Percentiles rank a stretch among this genome's conserved stretches.
Evolutionary conservation across 2,888 invertebrate species (phyloP).

Genomic region (Clitarchus hookeri): DNA sequence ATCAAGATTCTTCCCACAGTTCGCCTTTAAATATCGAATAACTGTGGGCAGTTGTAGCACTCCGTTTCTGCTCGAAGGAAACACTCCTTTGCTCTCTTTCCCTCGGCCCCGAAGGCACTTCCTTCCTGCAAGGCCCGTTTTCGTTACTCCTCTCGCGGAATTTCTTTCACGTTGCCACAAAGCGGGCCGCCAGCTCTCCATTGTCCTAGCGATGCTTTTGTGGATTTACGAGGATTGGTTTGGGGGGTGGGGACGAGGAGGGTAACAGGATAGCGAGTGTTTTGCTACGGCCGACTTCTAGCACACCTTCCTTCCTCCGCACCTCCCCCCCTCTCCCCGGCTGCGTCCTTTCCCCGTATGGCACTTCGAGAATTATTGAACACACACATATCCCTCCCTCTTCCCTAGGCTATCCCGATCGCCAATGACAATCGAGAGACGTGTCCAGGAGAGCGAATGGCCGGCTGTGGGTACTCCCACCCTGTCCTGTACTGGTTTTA

Average conservation of each 20-base stretch:
- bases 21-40: slow-evolving; percentile 8
- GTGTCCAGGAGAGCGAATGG: neutral
- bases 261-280: too few relatives aligned
- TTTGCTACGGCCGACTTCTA: neutral
- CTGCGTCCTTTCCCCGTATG: too few relatives aligned
- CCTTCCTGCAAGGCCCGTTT: neutral
- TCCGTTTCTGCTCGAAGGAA: slow-evolving; percentile 5
- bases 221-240: neutral
- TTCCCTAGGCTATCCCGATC: neutral
- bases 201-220: slow-evolving; percentile 7
- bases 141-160: neutral
- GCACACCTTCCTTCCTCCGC: neutral
- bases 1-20: neutral
- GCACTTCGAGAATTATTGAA: too few relatives aligned
- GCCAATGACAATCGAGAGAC: neutral
- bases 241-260: neutral
- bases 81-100: neutral
- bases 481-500: too few relatives aligned
- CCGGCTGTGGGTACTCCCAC: neutral
- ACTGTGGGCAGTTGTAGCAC: neutral
- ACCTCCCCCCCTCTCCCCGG: neutral
- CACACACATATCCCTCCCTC: too few relatives aligned
- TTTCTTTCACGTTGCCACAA: slow-evolving; percentile 6
- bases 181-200: neutral
- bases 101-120: neutral